A percentile compares a stretch with the other conserved stretches of the same genome.
phyloP scores from a whole-genome alignment of 2,113 vertebrate species.

The Glaucidium brasilianum region DNA sequence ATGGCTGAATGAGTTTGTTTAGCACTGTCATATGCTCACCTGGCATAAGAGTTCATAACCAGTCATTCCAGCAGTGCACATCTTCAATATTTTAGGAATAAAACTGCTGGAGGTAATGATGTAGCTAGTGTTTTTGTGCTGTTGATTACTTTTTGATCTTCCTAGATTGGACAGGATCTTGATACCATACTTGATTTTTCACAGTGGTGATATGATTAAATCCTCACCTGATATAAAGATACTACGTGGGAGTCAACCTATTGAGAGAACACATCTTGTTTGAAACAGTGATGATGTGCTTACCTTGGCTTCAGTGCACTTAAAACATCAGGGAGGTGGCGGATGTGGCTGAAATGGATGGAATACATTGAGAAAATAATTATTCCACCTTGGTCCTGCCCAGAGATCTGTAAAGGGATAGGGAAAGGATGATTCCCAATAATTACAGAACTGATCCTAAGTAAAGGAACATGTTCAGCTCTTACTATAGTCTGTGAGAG shows the following conservation, averaged over 20 bases:
- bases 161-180: neutral
- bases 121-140: neutral
- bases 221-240: neutral
- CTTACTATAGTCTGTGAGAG: neutral
- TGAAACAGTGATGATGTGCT: neutral
- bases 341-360: neutral
- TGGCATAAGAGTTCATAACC: neutral
- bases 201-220: neutral
- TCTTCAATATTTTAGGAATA: neutral
- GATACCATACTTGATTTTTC: neutral
- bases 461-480: neutral
- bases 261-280: neutral
- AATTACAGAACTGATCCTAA: neutral
- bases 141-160: neutral
- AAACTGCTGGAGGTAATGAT: neutral
- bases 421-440: neutral
- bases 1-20: neutral
- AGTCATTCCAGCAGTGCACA: neutral
- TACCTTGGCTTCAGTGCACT: neutral
- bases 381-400: neutral
- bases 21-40: neutral
- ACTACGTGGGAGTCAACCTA: rapidly evolving
- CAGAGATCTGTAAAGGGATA: neutral
- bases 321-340: neutral
- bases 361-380: neutral